phyloP scores from a whole-genome alignment of 2,888 invertebrate genomes.

The Xanthia togata region DNA sequence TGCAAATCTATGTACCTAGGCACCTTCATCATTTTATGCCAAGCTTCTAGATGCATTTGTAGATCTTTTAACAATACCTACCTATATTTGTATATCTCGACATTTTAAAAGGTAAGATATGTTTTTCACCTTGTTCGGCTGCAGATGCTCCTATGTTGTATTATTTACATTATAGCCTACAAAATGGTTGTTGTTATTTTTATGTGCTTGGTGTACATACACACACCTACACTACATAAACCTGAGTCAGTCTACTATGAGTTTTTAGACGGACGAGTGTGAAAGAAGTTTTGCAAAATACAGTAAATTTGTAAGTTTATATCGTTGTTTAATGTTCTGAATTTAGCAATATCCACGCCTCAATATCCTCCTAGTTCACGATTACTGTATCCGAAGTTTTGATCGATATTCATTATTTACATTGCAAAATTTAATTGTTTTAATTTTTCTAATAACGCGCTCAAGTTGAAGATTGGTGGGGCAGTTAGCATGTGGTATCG shows the following conservation, averaged over 20 bases:
- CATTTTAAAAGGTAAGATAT: no score
- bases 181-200: no score
- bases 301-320: background rate
- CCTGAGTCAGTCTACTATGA: background rate
- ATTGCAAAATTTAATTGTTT: conserved; percentile 29
- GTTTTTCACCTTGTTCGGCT: no score
- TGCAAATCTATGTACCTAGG: no score
- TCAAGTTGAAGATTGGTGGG: background rate
- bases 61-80: no score
- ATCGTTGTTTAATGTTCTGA: conserved; percentile 3
- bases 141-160: no score
- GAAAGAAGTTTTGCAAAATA: conserved; percentile 21
- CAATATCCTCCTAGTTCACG: conserved; percentile 38
- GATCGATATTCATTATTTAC: conserved; percentile 35
- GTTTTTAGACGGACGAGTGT: background rate
- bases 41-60: background rate
- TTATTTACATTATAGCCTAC: no score
- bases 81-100: no score
- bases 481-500: background rate
- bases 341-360: conserved; percentile 36
- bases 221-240: no score
- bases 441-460: conserved; percentile 4
- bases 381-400: conserved; percentile 56
- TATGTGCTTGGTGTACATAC: no score
- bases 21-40: background rate